Evolutionary conservation across 1,140 invertebrate species (phyloP).

Genomic region (Calliphora vicina): DNA sequence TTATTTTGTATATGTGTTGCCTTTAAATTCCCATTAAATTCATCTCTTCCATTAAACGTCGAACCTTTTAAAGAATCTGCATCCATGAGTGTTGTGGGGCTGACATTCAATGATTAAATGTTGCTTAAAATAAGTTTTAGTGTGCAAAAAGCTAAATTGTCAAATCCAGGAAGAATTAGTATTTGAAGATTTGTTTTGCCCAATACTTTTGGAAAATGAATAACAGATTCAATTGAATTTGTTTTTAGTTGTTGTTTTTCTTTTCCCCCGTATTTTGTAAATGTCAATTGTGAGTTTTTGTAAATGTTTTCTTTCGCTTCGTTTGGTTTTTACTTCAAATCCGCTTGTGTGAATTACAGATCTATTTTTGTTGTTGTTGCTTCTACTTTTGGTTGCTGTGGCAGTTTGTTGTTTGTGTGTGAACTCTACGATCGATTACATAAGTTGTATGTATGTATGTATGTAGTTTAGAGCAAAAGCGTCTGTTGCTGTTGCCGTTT

Average conservation of each 20-base stretch:
- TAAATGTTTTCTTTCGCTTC: not conserved
- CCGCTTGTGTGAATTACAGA: not conserved
- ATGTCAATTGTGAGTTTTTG: conserved; percentile 5
- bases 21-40: not conserved
- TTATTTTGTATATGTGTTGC: conserved; percentile 12
- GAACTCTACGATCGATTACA: not conserved
- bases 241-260: too few species aligned
- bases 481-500: conserved; percentile 23
- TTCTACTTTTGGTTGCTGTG: too few species aligned
- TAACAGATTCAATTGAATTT: not conserved
- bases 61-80: not conserved
- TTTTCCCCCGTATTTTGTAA: not conserved
- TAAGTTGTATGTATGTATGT: not conserved
- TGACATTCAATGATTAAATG: conserved; percentile 25
- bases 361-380: not conserved
- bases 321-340: not conserved
- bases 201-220: not conserved
- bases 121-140: not conserved
- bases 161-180: not conserved
- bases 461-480: conserved; percentile 9
- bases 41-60: not conserved
- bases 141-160: not conserved
- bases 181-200: not conserved
- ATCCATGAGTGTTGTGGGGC: not conserved
- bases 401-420: not conserved